Base-by-base conservation (phyloP, 2,797 vertebrate genomes). In the Sebastes paucispinis region DNA sequence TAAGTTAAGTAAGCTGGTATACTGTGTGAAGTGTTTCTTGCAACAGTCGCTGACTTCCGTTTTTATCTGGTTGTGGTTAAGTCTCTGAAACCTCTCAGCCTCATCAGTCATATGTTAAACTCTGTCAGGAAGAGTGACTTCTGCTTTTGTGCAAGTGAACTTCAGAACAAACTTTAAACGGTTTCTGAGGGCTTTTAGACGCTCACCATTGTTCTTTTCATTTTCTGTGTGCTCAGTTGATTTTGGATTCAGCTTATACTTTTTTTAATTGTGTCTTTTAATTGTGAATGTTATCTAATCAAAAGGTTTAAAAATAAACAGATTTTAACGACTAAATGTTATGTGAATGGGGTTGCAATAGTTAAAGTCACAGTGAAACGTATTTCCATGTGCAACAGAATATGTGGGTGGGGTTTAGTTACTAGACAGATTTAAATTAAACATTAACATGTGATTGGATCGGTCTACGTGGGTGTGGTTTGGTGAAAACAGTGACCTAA, bases 91-190 rank as follows among this genome's bases (percentile, higher is more conserved):
- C 16, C 22, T n/a, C 34, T 73, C 8, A 55, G 7, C 13, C 24
- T 20, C 39, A 39, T 10, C 7, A 2, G 5, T 20, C 16, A 24
- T 43, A 43, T 6, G 39, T 14, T 43, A 43, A 43, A 43, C 39
- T 43, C 39, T 43, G 39, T 14, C 39, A 43, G 39, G 39, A 43
- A 43, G 39, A 43, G 39, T 43, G 39, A 43, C 79, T 78, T 89
- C 66, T 71, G 54, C 27, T 86, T 75, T 77, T 3, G 2, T 47
- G 13, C 20, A 3, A 34, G 47, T 34, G 1, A 79, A 52, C 3
- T 69, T 31, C 1, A 36, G 14, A 36, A 43, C 27, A 1, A 32
- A 66, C 63, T 66, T 16, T 50, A 27, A 54, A 14, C 1, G 1
- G 3, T 27, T 31, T 29, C 8, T 27, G 6, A 34, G 4, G 20